These are phyloP conservation scores for Sarcoramphus papa DNA, from an alignment of 2,797 vertebrate species.

Conservation along the genomic window DNA sequence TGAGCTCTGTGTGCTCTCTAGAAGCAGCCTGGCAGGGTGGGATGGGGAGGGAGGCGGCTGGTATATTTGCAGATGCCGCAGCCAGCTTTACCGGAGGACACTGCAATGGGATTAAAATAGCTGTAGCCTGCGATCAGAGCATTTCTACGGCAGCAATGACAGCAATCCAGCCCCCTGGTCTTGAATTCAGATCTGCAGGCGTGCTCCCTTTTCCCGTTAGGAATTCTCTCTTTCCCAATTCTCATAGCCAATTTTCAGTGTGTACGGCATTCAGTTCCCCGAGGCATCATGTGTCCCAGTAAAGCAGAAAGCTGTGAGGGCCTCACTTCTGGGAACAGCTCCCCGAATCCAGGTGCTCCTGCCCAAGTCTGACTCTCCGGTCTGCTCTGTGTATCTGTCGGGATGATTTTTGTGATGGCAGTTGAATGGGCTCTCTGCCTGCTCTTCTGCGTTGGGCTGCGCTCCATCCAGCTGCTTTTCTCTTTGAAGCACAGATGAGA, in stretches of 20 bases:
- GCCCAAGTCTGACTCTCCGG: not conserved
- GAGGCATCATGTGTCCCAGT: not conserved
- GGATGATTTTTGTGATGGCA: not conserved
- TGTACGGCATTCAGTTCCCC: accelerated
- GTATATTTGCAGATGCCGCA: not conserved
- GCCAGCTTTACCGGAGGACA: not conserved
- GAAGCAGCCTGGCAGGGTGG: not conserved
- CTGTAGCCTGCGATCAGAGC: not conserved
- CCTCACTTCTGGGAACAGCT: not conserved
- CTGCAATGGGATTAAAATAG: not conserved
- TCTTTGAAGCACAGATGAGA: not conserved
- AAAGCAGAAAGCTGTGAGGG: not conserved
- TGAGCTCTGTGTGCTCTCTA: not conserved
- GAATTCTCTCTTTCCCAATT: not conserved
- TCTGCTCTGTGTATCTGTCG: not conserved
- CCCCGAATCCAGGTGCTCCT: not conserved
- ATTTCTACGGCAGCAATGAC: not conserved
- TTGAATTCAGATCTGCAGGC: not conserved
- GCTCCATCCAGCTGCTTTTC: not conserved
- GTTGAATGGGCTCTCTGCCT: not conserved
- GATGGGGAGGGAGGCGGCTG: not conserved
- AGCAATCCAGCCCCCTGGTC: not conserved
- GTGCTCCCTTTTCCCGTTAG: not conserved
- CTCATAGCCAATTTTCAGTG: not conserved
- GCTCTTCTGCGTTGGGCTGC: not conserved